Base-by-base conservation (phyloP, 1,140 invertebrate species). In the Capitella teleta region DNA sequence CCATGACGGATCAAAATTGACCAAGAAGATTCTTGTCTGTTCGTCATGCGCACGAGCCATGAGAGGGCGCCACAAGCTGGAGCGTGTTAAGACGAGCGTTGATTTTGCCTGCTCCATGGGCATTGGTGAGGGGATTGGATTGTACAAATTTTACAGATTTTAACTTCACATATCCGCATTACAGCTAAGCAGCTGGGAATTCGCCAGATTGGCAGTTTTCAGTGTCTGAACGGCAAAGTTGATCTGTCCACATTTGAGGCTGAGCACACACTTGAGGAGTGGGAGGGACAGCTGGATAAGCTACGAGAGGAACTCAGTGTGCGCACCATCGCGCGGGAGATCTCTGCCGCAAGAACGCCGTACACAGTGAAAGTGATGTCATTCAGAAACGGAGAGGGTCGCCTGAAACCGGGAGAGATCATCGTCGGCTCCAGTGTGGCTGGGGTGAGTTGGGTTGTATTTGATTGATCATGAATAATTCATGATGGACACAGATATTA, bases 351-450 rank as follows among this genome's bases (percentile, higher is more conserved):
- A 18, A 57, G 58, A 40, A 57, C 57, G 5, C 61, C 68, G 2
- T 56, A 54, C 16, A 63, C 63, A 5, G 60, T 71, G 16, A 72
- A 71, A 55, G 58, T 73, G 4, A 52, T 64, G 38, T 68, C 61
- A 3, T 72, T 70, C 57, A 67, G 65, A 57, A 73, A 73, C 60
- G 70, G 69, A 5, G 70, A 72, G 36, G 69, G 68, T 3, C 48
- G 68, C 25, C 47, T 63, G 23, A 54, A 59, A 32, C 53, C 56
- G 25, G 68, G 68, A 10, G 59, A 70, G 54, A 53, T 71, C 2
- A 59, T 73, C 24, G 60, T 64, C 56, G 68, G 67, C 1, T 72
- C 70, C 3, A 69, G 62, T 47, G 57, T 73, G 18, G 53, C 63
- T 46, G 70, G 70, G 49, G 68, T 72, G 55, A 56, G 67, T 61